phyloP scores from a whole-genome alignment of 2,113 vertebrate species.

The Triplophysa dalaica region DNA sequence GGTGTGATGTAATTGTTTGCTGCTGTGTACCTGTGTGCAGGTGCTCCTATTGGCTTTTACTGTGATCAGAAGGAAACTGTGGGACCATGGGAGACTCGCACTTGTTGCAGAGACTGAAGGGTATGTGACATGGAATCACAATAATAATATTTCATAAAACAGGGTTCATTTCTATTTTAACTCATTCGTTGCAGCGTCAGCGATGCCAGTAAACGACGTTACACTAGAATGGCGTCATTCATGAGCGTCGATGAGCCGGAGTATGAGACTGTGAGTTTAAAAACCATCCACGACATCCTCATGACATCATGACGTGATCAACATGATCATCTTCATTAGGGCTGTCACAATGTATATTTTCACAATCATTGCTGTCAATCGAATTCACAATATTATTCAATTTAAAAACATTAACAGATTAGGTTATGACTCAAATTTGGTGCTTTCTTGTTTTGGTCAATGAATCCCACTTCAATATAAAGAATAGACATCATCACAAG shows the following conservation, averaged over 20 bases:
- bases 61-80: slow-evolving; percentile 85
- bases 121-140: slow-evolving; percentile 66
- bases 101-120: slow-evolving; percentile 83
- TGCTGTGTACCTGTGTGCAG: slow-evolving; percentile 67
- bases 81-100: slow-evolving; percentile 92
- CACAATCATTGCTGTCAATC: background rate
- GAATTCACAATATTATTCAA: too few species aligned
- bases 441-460: too few species aligned
- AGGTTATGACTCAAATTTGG: too few species aligned
- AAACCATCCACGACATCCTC: background rate
- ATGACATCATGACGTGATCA: background rate
- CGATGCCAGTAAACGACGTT: slow-evolving; percentile 57
- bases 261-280: slow-evolving; percentile 65
- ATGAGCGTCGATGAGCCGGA: slow-evolving; percentile 63
- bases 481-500: too few species aligned
- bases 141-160: too few species aligned
- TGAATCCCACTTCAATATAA: too few species aligned
- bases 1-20: background rate
- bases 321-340: slow-evolving; percentile 1
- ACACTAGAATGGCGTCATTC: slow-evolving; percentile 61
- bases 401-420: too few species aligned
- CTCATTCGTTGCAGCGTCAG: slow-evolving; percentile 57
- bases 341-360: background rate
- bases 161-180: background rate
- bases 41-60: slow-evolving; percentile 82